These are phyloP conservation scores for Zoanthus gigantus DNA, from an alignment of 92 coral and sea anemone genomes.

Conservation along the genomic window DNA sequence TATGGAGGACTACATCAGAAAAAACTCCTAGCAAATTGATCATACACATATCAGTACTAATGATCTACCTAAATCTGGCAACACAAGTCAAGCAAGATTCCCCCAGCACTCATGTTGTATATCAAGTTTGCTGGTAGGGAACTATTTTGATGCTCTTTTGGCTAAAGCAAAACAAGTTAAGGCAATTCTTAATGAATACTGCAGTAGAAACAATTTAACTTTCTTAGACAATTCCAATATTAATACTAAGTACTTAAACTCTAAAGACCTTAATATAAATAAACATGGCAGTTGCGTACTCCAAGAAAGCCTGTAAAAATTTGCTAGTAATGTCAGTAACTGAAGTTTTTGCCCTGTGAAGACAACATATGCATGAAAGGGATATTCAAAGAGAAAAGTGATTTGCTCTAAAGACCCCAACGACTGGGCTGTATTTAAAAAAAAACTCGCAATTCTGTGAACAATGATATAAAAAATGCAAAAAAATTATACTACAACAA, in stretches of 20 bases:
- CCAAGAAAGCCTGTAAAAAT: neutral
- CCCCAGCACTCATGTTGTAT: constrained; percentile 45
- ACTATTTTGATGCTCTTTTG: constrained; percentile 21
- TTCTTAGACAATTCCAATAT: constrained; percentile 56
- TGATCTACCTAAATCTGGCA: constrained; percentile 47
- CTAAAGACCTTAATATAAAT: constrained; percentile 51
- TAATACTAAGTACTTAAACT: constrained; percentile 49
- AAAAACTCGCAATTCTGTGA: too few relatives aligned
- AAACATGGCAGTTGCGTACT: constrained; percentile 28
- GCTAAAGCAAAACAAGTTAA: constrained; percentile 49
- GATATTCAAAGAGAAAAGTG: too few relatives aligned
- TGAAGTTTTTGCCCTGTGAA: neutral
- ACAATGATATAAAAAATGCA: too few relatives aligned
- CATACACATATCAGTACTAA: constrained; percentile 46
- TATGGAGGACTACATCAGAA: constrained; percentile 45
- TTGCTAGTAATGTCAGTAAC: constrained; percentile 1
- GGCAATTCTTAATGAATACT: constrained; percentile 41
- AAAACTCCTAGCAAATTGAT: constrained; percentile 41
- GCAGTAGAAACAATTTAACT: constrained; percentile 53
- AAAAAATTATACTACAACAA: too few relatives aligned
- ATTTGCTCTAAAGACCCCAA: too few relatives aligned
- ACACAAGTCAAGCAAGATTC: constrained; percentile 59
- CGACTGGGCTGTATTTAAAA: too few relatives aligned
- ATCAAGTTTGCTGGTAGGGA: constrained; percentile 48
- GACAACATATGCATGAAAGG: too few relatives aligned